phyloP scores from a whole-genome alignment of 2,113 vertebrate species.

The Chloropsis cyanopogon region DNA sequence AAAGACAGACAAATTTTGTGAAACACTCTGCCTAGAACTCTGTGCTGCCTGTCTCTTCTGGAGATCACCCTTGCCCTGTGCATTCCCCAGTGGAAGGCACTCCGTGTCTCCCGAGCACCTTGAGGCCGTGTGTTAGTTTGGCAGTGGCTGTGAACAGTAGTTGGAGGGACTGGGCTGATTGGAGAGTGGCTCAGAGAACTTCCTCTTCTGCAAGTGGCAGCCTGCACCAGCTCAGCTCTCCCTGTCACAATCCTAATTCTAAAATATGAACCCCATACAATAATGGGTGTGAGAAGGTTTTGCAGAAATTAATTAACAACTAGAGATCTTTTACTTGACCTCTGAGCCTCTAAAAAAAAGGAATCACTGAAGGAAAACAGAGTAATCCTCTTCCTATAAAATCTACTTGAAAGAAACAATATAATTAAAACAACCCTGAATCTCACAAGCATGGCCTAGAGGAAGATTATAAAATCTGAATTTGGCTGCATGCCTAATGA shows the following conservation, averaged over 20 bases:
- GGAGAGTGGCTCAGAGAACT: not conserved
- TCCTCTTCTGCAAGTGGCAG: not conserved
- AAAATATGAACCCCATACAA: not conserved
- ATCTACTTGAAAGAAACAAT: conserved; percentile 76
- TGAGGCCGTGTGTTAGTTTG: rapidly evolving
- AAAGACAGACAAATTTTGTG: not conserved
- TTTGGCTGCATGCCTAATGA: conserved; percentile 75
- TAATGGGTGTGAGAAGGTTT: not conserved
- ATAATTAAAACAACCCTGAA: conserved; percentile 73
- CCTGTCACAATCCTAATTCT: not conserved
- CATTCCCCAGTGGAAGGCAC: not conserved
- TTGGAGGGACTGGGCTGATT: not conserved
- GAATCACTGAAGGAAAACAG: not conserved
- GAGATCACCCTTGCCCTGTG: not conserved
- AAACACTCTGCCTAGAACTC: not conserved
- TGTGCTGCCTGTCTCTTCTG: not conserved
- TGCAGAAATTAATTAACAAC: not conserved
- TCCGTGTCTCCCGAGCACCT: not conserved
- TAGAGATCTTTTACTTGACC: not conserved
- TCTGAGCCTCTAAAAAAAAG: not conserved
- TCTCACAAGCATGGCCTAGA: conserved; percentile 69
- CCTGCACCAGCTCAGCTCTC: not conserved
- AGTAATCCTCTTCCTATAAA: not conserved
- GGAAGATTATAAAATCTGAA: conserved; percentile 74
- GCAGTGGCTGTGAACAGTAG: not conserved